phyloP scores from a whole-genome alignment of 2,797 vertebrate genomes.

The Potorous gilbertii region DNA sequence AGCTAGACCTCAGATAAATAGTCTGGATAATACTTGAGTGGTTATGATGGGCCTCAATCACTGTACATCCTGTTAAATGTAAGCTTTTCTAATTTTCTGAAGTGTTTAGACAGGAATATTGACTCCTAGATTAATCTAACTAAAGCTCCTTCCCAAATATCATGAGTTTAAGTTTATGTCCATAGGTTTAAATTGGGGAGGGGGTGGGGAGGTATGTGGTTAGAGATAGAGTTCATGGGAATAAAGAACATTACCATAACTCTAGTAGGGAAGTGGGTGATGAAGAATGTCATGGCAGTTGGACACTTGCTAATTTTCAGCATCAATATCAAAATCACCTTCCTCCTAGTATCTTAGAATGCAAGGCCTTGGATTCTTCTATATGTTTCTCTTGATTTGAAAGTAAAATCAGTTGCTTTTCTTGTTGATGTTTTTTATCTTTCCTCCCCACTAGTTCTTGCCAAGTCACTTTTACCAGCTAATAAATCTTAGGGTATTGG shows the following conservation, averaged over 20 bases:
- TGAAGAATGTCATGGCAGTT: neutral
- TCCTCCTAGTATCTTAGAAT: constrained; percentile 33
- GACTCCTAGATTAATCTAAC: neutral
- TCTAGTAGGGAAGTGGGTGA: neutral
- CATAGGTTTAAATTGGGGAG: neutral
- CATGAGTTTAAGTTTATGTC: neutral
- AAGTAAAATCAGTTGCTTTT: constrained; percentile 16
- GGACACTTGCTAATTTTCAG: constrained; percentile 5
- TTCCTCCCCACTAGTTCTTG: neutral
- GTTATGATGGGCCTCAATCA: neutral
- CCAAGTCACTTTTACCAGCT: neutral
- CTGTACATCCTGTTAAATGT: neutral
- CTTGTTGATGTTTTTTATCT: neutral
- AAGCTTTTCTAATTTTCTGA: neutral
- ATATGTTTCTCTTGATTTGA: neutral
- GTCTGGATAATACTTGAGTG: neutral
- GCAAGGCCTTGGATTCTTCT: neutral
- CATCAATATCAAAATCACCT: constrained; percentile 1
- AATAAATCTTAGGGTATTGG: constrained; percentile 38
- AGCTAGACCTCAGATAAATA: neutral
- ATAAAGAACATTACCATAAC: neutral
- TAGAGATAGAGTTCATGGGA: neutral
- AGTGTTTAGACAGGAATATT: neutral
- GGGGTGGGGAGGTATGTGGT: neutral
- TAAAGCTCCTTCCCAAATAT: neutral